Evolutionary conservation across 2,797 vertebrate species (phyloP).

Genomic region (Lagodon rhomboides): DNA sequence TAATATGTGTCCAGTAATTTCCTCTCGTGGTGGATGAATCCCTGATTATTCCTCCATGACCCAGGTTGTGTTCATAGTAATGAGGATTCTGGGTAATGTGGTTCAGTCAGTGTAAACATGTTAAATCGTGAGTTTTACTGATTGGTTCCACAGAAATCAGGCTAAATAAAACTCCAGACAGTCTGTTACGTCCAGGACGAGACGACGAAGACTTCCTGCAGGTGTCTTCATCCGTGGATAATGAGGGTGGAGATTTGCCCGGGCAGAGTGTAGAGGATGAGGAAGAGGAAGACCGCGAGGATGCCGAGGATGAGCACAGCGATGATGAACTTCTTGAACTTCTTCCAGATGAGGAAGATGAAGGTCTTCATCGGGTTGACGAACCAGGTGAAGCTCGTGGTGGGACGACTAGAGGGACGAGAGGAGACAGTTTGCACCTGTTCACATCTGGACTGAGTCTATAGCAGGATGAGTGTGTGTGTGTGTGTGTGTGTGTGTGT

Average conservation of each 20-base stretch:
- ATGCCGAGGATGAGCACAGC: conserved; percentile 85
- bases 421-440: conserved; percentile 16
- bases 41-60: background rate
- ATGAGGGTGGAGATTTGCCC: conserved; percentile 91
- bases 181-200: background rate
- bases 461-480: background rate
- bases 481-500: background rate
- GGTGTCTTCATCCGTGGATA: conserved; percentile 82
- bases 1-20: background rate
- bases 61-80: background rate
- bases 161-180: background rate
- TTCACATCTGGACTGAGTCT: background rate
- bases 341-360: conserved; percentile 93
- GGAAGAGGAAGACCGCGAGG: conserved; percentile 89
- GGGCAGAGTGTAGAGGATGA: conserved; percentile 92
- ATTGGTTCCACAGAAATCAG: background rate
- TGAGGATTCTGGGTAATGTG: conserved; percentile 31
- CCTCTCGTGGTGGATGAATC: background rate
- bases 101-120: conserved; percentile 31
- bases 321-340: conserved; percentile 93
- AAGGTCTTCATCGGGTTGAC: conserved; percentile 95
- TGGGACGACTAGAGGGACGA: conserved; percentile 86
- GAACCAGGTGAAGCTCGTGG: conserved; percentile 94
- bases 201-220: background rate
- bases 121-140: conserved; percentile 12